Conservation (phyloP, 2,113 vertebrate genomes). For the Ceyx margarethae region DNA sequence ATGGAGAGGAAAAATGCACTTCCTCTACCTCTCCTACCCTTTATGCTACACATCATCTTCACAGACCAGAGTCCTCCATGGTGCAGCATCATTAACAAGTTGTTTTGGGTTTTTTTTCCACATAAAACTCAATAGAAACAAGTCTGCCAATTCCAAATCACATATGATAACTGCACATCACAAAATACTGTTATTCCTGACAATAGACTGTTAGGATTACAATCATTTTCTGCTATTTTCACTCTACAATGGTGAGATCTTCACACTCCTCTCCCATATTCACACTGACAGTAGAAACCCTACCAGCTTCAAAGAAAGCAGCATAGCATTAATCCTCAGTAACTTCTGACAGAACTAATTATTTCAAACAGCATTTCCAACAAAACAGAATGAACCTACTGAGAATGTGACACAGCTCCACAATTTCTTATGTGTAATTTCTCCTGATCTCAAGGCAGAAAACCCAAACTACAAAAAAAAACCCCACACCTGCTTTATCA, state of each 20-base stretch:
- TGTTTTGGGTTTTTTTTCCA: neutral
- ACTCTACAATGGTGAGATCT: neutral
- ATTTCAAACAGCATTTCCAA: neutral
- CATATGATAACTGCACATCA: neutral
- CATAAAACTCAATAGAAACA: neutral
- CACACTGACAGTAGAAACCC: neutral
- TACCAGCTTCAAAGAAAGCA: neutral
- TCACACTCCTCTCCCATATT: neutral
- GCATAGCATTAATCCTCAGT: accelerated
- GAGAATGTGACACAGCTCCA: neutral
- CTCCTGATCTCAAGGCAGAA: neutral
- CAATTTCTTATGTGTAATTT: neutral
- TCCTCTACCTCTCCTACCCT: neutral
- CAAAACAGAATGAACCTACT: neutral
- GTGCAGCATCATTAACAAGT: neutral
- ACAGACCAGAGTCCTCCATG: neutral
- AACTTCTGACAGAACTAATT: neutral
- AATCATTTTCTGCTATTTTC: neutral
- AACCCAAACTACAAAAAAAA: neutral
- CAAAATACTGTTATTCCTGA: neutral
- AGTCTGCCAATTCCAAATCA: neutral
- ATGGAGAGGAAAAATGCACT: neutral
- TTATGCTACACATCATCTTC: neutral
- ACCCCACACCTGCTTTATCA: neutral
- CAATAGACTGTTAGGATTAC: neutral